phyloP scores from a whole-genome alignment of 2,113 vertebrate species.

The Campylomormyrus tamandua region DNA sequence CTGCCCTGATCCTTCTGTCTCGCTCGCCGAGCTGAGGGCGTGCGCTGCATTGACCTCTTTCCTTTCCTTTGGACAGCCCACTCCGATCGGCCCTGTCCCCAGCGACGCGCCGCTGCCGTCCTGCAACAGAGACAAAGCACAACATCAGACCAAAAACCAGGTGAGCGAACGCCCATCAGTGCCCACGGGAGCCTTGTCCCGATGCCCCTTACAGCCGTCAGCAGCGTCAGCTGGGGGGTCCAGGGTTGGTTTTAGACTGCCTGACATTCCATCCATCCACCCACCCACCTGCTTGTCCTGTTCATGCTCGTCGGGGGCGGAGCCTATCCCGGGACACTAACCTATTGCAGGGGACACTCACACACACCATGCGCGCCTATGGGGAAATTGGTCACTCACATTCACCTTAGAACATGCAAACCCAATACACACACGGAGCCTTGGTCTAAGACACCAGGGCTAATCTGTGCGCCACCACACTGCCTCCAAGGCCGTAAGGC shows the following conservation, averaged over 20 bases:
- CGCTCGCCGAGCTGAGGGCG: background rate
- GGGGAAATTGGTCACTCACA: background rate
- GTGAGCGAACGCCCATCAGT: conserved; percentile 50
- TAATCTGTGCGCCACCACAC: background rate
- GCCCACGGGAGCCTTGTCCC: background rate
- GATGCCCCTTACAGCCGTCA: background rate
- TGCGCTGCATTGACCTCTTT: background rate
- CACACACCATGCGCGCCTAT: background rate
- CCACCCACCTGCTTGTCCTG: background rate
- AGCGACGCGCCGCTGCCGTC: conserved; percentile 73
- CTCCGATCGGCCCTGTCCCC: conserved; percentile 84
- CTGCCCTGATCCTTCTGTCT: background rate
- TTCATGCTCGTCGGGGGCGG: background rate
- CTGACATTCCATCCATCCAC: background rate
- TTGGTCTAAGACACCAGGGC: background rate
- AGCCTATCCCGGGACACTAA: background rate
- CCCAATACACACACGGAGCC: background rate
- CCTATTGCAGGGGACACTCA: background rate
- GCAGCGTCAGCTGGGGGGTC: background rate
- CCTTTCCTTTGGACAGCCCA: conserved; percentile 62
- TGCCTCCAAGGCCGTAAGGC: background rate
- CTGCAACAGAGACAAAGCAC: conserved; percentile 75
- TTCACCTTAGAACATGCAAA: background rate
- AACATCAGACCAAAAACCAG: conserved; percentile 84
- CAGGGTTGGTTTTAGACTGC: background rate